Conservation (phyloP, 1,140 invertebrate genomes). For the Metaphire vulgaris region DNA sequence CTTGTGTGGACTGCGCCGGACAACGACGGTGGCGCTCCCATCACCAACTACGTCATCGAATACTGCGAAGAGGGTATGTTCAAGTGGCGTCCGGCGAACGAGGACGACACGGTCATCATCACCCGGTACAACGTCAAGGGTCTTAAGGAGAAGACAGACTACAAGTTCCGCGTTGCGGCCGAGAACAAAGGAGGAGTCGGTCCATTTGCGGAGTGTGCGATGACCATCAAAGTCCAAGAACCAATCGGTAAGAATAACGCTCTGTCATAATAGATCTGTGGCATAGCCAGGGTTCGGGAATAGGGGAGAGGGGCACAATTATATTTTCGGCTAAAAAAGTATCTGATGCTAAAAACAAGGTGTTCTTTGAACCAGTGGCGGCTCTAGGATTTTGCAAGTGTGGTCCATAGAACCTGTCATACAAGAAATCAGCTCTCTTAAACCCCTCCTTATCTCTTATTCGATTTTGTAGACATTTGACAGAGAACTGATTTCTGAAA, state of each 20-base stretch:
- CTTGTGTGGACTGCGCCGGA: slow-evolving; percentile 82
- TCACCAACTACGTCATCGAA: slow-evolving; percentile 57
- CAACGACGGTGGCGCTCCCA: slow-evolving; percentile 82
- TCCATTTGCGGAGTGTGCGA: slow-evolving; percentile 71
- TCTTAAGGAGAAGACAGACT: slow-evolving; percentile 74
- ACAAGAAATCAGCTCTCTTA: too few species aligned
- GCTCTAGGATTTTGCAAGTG: too few species aligned
- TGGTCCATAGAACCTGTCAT: too few species aligned
- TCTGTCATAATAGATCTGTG: too few species aligned
- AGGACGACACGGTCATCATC: slow-evolving; percentile 9
- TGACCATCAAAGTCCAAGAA: slow-evolving; percentile 22
- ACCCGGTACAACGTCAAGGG: slow-evolving; percentile 66
- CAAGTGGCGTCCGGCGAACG: slow-evolving; percentile 19
- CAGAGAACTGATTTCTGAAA: too few species aligned
- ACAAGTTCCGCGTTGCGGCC: slow-evolving; percentile 86
- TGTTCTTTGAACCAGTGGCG: too few species aligned
- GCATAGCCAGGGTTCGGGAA: too few species aligned
- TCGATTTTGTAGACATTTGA: too few species aligned
- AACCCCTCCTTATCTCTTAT: too few species aligned
- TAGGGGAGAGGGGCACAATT: too few species aligned
- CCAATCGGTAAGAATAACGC: slow-evolving; percentile 30
- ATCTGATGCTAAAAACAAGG: too few species aligned
- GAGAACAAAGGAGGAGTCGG: slow-evolving; percentile 88
- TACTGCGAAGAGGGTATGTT: slow-evolving; percentile 18
- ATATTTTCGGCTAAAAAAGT: too few species aligned